Evolutionary conservation across 2,888 invertebrate genomes (phyloP).

Genomic region (Caenorhabditis auriculariae): DNA sequence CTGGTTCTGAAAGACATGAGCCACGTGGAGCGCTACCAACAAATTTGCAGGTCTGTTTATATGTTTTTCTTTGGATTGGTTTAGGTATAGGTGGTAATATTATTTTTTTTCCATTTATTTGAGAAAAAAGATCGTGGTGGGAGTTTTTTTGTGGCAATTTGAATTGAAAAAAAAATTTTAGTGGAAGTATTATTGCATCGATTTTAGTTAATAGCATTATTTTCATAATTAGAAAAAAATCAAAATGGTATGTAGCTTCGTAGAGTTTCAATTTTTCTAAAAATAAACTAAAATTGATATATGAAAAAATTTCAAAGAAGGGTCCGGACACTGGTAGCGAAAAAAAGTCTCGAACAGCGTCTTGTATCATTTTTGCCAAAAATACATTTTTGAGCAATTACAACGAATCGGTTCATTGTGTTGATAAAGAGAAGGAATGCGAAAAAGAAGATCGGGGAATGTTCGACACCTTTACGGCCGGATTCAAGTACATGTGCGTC

Average conservation of each 20-base stretch:
- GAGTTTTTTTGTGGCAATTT: not conserved
- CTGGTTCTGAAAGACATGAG: constrained; percentile 33
- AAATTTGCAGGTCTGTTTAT: constrained; percentile 23
- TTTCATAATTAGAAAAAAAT: too few relatives aligned
- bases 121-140: not conserved
- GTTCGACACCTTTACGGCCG: constrained; percentile 42
- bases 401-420: constrained; percentile 22
- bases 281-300: too few relatives aligned
- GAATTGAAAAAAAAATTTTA: not conserved
- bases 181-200: not conserved
- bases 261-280: too few relatives aligned
- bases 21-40: constrained; percentile 30
- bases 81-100: too few relatives aligned
- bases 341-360: not conserved
- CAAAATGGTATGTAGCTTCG: too few relatives aligned
- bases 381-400: constrained; percentile 24
- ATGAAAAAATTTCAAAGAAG: not conserved
- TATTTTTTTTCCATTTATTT: not conserved
- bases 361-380: not conserved
- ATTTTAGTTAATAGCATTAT: too few relatives aligned
- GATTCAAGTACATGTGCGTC: constrained; percentile 45
- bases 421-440: constrained; percentile 27
- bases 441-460: constrained; percentile 29
- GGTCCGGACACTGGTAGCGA: not conserved
- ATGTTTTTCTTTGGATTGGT: too few relatives aligned